These are phyloP conservation scores for Holotrichia oblita DNA, from an alignment of 1,140 invertebrate species.

Conservation along the genomic window DNA sequence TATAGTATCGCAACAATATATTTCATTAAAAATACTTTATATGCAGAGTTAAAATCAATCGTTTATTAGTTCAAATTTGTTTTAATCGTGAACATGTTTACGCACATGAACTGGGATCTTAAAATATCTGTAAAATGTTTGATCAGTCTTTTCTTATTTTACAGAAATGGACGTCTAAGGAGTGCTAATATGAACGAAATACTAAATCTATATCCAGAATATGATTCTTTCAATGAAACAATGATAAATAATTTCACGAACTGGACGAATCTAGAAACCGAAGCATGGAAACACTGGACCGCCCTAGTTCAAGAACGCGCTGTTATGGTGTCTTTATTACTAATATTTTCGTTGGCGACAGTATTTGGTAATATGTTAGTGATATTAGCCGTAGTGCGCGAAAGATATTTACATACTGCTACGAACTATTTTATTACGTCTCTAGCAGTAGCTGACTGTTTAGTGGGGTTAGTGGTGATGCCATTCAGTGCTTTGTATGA, in stretches of 20 bases:
- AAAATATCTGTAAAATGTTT: background rate
- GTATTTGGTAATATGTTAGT: conserved; percentile 97
- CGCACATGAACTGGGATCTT: too few relatives aligned
- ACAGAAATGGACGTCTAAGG: conserved; percentile 2
- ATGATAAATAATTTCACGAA: conserved; percentile 45
- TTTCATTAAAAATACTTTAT: too few relatives aligned
- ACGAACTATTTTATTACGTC: conserved; percentile 99
- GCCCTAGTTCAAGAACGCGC: conserved; percentile 77
- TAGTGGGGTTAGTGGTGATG: conserved; percentile 97
- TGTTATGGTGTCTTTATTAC: conserved; percentile 81
- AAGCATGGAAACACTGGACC: conserved; percentile 66
- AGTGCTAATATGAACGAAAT: conserved; percentile 8
- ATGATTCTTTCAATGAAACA: conserved; percentile 13
- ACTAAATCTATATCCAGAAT: conserved; percentile 20
- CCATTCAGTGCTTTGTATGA: conserved; percentile 92
- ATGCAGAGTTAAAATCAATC: too few relatives aligned
- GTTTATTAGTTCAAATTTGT: too few relatives aligned
- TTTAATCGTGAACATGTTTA: too few relatives aligned
- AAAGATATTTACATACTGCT: conserved; percentile 90
- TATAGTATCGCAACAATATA: too few relatives aligned
- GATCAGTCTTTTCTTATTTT: background rate
- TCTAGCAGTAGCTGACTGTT: conserved; percentile 94
- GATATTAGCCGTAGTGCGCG: conserved; percentile 90
- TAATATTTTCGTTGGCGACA: conserved; percentile 92
- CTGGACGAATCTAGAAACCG: conserved; percentile 49